These are phyloP conservation scores for Pungitius pungitius DNA, from an alignment of 2,113 vertebrate species.

Conservation along the genomic window DNA sequence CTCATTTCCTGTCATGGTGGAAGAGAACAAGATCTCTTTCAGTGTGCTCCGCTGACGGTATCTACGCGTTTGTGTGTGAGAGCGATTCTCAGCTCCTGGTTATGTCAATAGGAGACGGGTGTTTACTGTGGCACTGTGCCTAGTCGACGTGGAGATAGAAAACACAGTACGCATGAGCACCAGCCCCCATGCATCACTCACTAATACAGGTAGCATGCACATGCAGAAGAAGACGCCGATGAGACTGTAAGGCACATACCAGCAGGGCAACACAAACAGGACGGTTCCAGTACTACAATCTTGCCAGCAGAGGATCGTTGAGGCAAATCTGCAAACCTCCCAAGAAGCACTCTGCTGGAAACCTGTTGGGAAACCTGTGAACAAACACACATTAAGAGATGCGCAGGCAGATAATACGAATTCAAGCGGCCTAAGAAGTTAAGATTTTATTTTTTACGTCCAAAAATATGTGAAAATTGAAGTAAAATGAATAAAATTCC, in stretches of 20 bases:
- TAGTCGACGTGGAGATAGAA: conserved; percentile 42
- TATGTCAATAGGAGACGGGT: conserved; percentile 74
- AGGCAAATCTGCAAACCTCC: conserved; percentile 26
- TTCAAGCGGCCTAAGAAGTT: not conserved
- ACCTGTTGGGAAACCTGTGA: too few species aligned
- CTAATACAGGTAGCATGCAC: conserved; percentile 35
- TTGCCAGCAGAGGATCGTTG: conserved; percentile 17
- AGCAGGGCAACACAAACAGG: conserved; percentile 38
- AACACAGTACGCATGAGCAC: conserved; percentile 23
- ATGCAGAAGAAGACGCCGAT: conserved; percentile 20
- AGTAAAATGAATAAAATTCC: not conserved
- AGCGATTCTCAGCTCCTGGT: conserved; percentile 69
- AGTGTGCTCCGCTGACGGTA: conserved; percentile 55
- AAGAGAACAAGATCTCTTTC: conserved; percentile 69
- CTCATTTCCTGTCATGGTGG: conserved; percentile 76
- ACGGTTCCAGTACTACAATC: conserved; percentile 5
- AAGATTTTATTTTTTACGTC: not conserved
- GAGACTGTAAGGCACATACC: conserved; percentile 19
- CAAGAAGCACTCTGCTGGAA: conserved; percentile 32
- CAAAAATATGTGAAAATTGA: not conserved
- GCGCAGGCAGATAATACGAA: not conserved
- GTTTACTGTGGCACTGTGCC: conserved; percentile 77
- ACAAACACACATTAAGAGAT: not conserved
- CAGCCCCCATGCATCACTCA: conserved; percentile 32
- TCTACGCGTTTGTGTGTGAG: conserved; percentile 60